These are phyloP conservation scores for Orestias chungarensis DNA, from an alignment of 2,797 vertebrate species.

Conservation along the genomic window DNA sequence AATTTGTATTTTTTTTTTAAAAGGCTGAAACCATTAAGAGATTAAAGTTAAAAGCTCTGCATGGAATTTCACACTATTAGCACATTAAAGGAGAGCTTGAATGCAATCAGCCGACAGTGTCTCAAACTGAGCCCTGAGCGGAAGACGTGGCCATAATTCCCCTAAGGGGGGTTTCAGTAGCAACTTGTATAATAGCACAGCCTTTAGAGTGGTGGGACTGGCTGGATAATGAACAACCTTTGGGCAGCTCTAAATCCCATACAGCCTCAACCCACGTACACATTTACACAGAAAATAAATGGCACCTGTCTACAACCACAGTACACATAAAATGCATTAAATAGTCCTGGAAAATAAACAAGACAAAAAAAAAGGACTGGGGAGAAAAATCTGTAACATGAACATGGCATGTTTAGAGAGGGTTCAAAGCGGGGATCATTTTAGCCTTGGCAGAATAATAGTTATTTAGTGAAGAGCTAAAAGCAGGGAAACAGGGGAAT, in stretches of 20 bases:
- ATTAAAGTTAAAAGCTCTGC: constrained; percentile 64
- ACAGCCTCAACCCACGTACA: constrained; percentile 16
- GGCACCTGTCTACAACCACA: constrained; percentile 16
- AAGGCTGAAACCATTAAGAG: constrained; percentile 50
- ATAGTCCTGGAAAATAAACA: constrained; percentile 2
- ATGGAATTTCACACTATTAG: constrained; percentile 63
- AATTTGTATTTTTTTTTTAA: constrained; percentile 52
- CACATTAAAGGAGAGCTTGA: constrained; percentile 69
- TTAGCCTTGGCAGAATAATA: constrained; percentile 37
- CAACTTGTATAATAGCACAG: constrained; percentile 58
- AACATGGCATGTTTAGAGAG: constrained; percentile 31
- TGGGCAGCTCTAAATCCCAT: constrained; percentile 50
- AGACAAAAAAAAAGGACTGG: neutral
- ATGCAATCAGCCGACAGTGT: constrained; percentile 70
- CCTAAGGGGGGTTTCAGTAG: constrained; percentile 66
- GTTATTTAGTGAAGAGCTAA: no score
- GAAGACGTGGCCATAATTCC: constrained; percentile 66
- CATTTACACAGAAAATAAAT: neutral
- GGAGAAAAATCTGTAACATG: constrained; percentile 2
- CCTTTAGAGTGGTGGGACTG: constrained; percentile 58
- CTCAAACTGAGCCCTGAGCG: constrained; percentile 61
- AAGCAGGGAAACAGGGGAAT: constrained; percentile 11
- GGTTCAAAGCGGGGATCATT: constrained; percentile 42
- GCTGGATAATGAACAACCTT: constrained; percentile 67
- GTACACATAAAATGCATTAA: constrained; percentile 17